Conservation (phyloP, 2,113 vertebrate species). For the mouse (Mus musculus) region DNA sequence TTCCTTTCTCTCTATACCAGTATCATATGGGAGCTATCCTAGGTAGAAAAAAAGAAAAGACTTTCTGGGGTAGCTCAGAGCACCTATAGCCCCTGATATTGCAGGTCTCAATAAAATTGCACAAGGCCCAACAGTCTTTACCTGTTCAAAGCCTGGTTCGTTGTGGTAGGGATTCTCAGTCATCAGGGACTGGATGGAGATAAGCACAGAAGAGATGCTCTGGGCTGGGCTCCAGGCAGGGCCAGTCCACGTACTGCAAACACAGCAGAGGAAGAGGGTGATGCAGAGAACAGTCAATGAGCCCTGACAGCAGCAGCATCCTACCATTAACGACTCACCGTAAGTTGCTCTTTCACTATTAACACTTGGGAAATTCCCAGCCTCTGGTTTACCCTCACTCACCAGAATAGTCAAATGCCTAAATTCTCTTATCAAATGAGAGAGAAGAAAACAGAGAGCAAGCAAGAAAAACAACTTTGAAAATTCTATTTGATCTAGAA, state of each 20-base stretch:
- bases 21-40: not conserved
- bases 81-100: not conserved
- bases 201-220: slow-evolving; percentile 98
- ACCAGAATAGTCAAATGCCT: slow-evolving; percentile 61
- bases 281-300: not conserved
- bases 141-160: slow-evolving; percentile 99
- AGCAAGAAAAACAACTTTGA: slow-evolving; percentile 19
- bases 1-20: not conserved
- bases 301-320: not conserved
- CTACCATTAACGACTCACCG: not conserved
- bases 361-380: slow-evolving; percentile 58
- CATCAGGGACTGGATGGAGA: slow-evolving; percentile 99
- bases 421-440: slow-evolving; percentile 35
- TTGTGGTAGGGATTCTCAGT: slow-evolving; percentile 99
- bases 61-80: not conserved
- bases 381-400: slow-evolving; percentile 51
- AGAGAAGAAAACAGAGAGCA: slow-evolving; percentile 1
- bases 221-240: slow-evolving; percentile 99
- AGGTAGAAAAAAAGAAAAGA: not conserved
- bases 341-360: slow-evolving; percentile 68
- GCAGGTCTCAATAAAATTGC: not conserved
- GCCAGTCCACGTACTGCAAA: slow-evolving; percentile 96
- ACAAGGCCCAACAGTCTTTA: slow-evolving; percentile 75
- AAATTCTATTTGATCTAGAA: slow-evolving; percentile 37
- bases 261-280: slow-evolving; percentile 57